Evolutionary conservation across 2,113 vertebrate species (phyloP), one percentile per base, ranked within the genome.

Genomic region (Cervus canadensis): DNA sequence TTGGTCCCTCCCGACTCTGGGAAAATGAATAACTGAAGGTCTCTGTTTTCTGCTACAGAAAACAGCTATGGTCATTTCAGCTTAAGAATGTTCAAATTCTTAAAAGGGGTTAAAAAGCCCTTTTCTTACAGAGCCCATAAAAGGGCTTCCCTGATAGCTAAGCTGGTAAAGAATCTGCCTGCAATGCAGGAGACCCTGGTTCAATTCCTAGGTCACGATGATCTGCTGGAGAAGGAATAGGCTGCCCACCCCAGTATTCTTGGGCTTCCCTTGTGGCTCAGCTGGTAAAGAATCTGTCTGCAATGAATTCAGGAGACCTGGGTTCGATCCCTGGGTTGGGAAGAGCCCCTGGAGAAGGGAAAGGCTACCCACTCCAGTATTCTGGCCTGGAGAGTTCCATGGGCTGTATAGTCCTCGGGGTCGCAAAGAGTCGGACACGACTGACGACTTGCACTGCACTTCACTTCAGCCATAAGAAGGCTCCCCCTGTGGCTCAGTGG

Each of bases 71-170:
- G 14, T 57, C 36, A 74, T 88, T 81, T 85, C 81, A 88, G 12
- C 19, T 96, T 94, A 88, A 84, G 26, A 64, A 60, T 91, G 33
- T 91, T 84, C 64, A 59, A 83, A 67, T 50, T 50, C 48, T 50
- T 50, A 50, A 50, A 50, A 50, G 48, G 12, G 48, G 12, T 50
- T 50, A 50, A 2, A 50, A 50, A 50, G 48, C 48, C 48, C 48
- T 50, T 50, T 50, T 50, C 48, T 50, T 50, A 50, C 48, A 50
- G 13, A 50, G 48, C 48, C 48, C 48, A 50, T 50, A 50, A 50
- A 50, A 43, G 19, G 67, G 19, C 21, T 74, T 74, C 71, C 21
- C n/a, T 25, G 2, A 25, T 40, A 25, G 67, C 5, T 74, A 21
- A 74, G 36, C 19, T 67, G 36, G 67, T 25, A 40, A 71, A 71